Evolutionary conservation across 2,797 vertebrate species (phyloP), one percentile per base, ranked within the genome.

Genomic region (Pseudomugil gertrudae): DNA sequence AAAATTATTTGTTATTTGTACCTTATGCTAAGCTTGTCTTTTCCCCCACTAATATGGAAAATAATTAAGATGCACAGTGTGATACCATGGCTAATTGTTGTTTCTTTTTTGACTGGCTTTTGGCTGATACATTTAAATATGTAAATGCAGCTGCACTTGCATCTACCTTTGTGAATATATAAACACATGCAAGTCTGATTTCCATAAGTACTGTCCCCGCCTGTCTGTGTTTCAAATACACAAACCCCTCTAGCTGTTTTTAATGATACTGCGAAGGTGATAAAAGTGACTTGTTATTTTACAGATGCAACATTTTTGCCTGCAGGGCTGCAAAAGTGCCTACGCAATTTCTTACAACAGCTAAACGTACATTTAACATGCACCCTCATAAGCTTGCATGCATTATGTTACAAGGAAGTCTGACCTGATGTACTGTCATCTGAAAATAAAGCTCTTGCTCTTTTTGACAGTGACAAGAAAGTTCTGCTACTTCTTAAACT

Each of bases 211-310:
- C 30, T 35, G 29, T 7, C 19, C 0, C 24, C 1, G 14, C 5
- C 19, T 9, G 11, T 63, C 10, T 66, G 60, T 23, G 54, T 24
- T 13, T 40, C 57, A 43, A 43, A 50, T 62, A 14, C 13, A 32
- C 40, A 21, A 3, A 57, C 64, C 69, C 82, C 72, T 72, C 9
- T 71, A 60, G 84, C 74, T 62, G 17, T 48, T 66, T 78, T 69
- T 72, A 82, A 82, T 68, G 67, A 77, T 66, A 72, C 57, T 38
- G 52, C 57, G 23, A 33, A 80, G 63, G 80, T 82, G 73, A 78
- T 76, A 67, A 76, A 72, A 76, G 52, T n/a, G 45, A 87, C 84
- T 79, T 87, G 63, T 84, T 81, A 80, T 78, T 63, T 79, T 69
- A 54, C 74, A 85, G 76, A 81, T 72, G 47, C 51, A 33, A 48